These are phyloP conservation scores for Sabatieria punctata DNA, from an alignment of 2,888 invertebrate genomes.

Conservation along the genomic window DNA sequence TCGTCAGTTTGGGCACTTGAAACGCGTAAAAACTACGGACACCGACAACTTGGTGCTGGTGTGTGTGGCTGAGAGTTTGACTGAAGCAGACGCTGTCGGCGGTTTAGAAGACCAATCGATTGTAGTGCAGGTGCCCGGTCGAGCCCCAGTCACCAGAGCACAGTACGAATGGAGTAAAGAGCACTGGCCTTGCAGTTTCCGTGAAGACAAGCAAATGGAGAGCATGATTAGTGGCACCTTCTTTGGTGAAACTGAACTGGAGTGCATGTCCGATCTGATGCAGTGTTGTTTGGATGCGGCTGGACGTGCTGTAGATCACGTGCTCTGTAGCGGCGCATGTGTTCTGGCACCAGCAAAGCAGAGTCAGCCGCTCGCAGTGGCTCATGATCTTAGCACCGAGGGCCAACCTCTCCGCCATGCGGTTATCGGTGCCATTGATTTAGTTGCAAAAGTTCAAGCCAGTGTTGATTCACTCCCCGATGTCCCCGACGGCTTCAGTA, in stretches of 20 bases:
- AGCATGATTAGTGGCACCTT: not conserved
- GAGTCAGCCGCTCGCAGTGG: not conserved
- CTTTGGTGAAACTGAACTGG: not conserved
- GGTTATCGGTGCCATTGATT: not conserved
- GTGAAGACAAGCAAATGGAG: not conserved
- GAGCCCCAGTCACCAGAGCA: not conserved
- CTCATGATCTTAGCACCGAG: not conserved
- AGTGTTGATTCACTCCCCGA: not conserved
- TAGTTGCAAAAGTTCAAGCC: not conserved
- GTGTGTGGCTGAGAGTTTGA: no score
- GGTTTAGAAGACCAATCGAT: no score
- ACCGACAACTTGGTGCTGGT: no score
- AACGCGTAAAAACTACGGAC: no score
- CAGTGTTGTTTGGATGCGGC: no score
- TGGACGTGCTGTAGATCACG: not conserved
- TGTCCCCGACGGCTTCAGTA: not conserved
- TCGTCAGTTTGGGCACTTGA: no score
- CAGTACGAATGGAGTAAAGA: not conserved
- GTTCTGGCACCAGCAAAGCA: not conserved
- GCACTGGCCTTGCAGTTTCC: not conserved
- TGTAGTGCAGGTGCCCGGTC: not conserved
- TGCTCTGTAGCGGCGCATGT: not conserved
- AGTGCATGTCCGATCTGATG: not conserved
- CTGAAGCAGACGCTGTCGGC: no score
- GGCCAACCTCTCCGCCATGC: not conserved